A percentile compares a stretch with the other conserved stretches of the same genome.
phyloP scores from a whole-genome alignment of 2,888 invertebrate genomes.

The Danaus chrysippus region DNA sequence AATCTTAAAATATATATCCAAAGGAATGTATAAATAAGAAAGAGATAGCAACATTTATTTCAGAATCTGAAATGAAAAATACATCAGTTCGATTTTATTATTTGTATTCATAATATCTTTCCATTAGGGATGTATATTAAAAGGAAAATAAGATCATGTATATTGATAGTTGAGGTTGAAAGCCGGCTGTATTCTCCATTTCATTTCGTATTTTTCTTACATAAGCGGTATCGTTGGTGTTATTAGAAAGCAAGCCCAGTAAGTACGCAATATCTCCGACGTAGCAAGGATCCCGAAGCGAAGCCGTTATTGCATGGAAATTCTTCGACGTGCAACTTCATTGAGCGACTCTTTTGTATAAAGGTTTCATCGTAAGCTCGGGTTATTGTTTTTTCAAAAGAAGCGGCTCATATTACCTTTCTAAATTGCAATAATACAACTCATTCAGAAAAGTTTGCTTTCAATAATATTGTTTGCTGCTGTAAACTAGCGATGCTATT shows the following conservation, averaged over 20 bases:
- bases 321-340: constrained; percentile 76
- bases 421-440: constrained; percentile 62
- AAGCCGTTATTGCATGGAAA: constrained; percentile 76
- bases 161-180: constrained; percentile 61
- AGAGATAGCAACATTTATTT: background rate
- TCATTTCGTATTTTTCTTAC: constrained; percentile 70
- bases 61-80: background rate
- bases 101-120: constrained; percentile 5
- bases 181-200: constrained; percentile 67
- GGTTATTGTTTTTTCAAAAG: constrained; percentile 77
- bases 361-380: constrained; percentile 66
- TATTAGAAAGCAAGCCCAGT: constrained; percentile 73
- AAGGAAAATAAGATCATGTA: constrained; percentile 44
- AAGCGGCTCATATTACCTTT: constrained; percentile 66
- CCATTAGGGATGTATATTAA: constrained; percentile 41
- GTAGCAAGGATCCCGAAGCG: constrained; percentile 59
- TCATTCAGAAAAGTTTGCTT: constrained; percentile 59
- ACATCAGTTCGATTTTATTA: background rate
- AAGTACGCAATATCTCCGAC: constrained; percentile 75
- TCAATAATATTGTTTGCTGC: constrained; percentile 14
- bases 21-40: background rate
- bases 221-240: constrained; percentile 70
- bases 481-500: background rate
- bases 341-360: constrained; percentile 72
- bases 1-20: background rate